A percentile compares a stretch with the other conserved stretches of the same genome.
These are phyloP conservation scores for Cyphomyrus plagiostoma DNA, from an alignment of 2,113 vertebrate species.

Conservation along the genomic window DNA sequence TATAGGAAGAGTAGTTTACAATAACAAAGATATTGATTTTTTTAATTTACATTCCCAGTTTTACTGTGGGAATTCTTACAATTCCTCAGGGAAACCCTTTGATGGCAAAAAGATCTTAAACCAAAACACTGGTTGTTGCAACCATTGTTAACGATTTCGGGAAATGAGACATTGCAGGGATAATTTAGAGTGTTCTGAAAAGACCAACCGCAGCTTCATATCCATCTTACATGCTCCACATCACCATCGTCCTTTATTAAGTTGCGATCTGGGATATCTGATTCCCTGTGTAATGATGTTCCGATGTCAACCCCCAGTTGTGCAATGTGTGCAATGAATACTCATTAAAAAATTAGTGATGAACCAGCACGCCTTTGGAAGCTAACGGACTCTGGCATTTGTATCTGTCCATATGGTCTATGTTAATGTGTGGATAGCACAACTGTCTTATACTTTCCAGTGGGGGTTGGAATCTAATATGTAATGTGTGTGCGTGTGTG, in stretches of 20 bases:
- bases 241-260: background rate
- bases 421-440: background rate
- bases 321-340: background rate
- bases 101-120: background rate
- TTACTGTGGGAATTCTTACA: background rate
- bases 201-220: background rate
- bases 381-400: background rate
- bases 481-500: background rate
- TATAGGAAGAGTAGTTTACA: slow-evolving; percentile 48
- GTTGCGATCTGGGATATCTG: background rate
- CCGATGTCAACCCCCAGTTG: background rate
- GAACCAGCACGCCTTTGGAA: background rate
- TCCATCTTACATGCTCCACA: background rate
- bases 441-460: background rate
- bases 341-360: background rate
- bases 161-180: background rate
- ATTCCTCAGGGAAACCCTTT: background rate
- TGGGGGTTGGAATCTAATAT: background rate
- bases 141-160: background rate
- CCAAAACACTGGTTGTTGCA: background rate
- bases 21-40: slow-evolving; percentile 30
- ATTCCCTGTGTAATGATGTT: background rate
- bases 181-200: background rate
- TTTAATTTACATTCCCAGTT: slow-evolving; percentile 14
- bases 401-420: background rate